Evolutionary conservation across 2,888 invertebrate genomes (phyloP).

Genomic region (Oxyscelio sp.): DNA sequence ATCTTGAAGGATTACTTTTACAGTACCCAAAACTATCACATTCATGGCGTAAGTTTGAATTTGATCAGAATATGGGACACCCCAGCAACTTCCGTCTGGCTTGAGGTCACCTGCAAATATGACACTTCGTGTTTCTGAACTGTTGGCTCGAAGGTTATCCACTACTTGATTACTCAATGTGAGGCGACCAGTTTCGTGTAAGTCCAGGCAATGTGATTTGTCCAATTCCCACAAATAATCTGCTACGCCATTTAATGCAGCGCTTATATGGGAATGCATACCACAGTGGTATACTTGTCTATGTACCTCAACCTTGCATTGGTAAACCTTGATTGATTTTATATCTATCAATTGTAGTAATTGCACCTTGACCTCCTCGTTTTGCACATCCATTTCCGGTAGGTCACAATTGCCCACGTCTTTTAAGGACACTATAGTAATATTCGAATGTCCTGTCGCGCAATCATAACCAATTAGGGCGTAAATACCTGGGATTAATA

Average conservation of each 20-base stretch:
- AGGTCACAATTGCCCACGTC: no score
- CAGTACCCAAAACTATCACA: constrained; percentile 35
- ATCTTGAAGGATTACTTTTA: background rate
- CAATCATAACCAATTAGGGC: no score
- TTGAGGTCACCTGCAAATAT: constrained; percentile 12
- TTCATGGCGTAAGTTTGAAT: constrained; percentile 52
- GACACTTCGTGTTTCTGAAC: constrained; percentile 14
- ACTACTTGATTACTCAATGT: background rate
- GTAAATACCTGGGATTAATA: no score
- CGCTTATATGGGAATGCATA: no score
- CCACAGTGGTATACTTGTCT: background rate
- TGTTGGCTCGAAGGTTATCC: background rate
- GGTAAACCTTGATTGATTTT: background rate
- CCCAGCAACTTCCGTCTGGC: constrained; percentile 37
- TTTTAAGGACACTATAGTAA: no score
- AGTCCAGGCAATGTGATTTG: background rate
- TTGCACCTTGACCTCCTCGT: background rate
- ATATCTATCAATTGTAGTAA: background rate
- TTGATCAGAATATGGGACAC: constrained; percentile 53
- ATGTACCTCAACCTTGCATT: background rate
- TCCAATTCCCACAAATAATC: background rate
- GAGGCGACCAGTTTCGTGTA: background rate
- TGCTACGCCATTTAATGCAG: no score
- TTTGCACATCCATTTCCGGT: background rate
- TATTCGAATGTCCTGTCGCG: no score